Conservation (phyloP, 2,888 invertebrate species). For the Tetragonula carbonaria region DNA sequence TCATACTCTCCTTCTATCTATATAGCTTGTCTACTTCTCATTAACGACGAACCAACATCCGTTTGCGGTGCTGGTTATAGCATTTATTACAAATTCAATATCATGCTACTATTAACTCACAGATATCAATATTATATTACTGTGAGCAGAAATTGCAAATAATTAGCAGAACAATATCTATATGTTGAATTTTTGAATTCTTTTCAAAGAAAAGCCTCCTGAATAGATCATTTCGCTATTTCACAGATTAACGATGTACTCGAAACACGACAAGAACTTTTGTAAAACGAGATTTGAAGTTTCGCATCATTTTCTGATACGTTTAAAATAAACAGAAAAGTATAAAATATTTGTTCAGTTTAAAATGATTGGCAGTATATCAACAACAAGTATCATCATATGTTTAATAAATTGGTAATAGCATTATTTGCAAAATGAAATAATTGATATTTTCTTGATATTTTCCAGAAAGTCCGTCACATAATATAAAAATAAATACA, state of each 20-base stretch:
- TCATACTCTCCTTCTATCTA: conserved; percentile 11
- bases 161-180: background rate
- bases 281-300: background rate
- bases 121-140: background rate
- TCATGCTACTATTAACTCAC: background rate
- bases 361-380: background rate
- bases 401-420: no score
- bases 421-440: background rate
- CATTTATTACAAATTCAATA: conserved; percentile 25
- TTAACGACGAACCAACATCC: conserved; percentile 24
- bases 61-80: conserved; percentile 6
- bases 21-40: conserved; percentile 16
- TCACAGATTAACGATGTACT: background rate
- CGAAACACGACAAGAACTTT: background rate
- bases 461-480: background rate
- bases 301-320: background rate
- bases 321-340: no score
- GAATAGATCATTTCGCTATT: conserved; percentile 4
- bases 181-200: conserved; percentile 1
- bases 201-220: background rate
- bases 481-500: background rate
- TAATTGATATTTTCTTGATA: background rate
- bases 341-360: background rate
- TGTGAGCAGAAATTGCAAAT: background rate
- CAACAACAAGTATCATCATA: background rate